Base-by-base conservation (phyloP, 1,140 invertebrate genomes). In the Sweltsa coloradensis region DNA sequence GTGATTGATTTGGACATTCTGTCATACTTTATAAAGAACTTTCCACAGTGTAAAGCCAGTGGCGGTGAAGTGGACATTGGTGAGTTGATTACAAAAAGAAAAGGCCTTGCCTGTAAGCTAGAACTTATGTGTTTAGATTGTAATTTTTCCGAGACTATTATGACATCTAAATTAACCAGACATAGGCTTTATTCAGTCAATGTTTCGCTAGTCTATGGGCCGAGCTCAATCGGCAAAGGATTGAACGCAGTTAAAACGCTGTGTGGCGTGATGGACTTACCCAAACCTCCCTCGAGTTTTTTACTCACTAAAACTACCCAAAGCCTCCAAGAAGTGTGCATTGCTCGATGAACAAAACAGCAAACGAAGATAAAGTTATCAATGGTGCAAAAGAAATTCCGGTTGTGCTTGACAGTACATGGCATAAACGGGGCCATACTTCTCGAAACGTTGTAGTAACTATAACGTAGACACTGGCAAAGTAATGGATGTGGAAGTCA, bases 401-500 rank as follows among this genome's bases (percentile, higher is more conserved):
- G 45, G 36, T 55, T 26, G 34, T 41, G 2, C n/a, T 52, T 9
- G 46, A n/a, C 34, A 45, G 53, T 11, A 11, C 21, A 39, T 16
- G 34, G 14, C 19, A 40, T 18, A 34, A 3, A 47, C 14, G 45
- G 19, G 34, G 45, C 13, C 31, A 47, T 18, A 41, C 34, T 41
- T 47, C 31, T 11, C 45, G 37, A 4, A 47, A 47, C 23, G 45
- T n/a, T 7, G 45, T 47, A n/a, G 31, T 47, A 5, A 47, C 45
- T 13, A 23, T 23, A 39, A 47, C 31, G 24, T 22, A 11, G 34
- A 19, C 3, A 39, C 22, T 11, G 34, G 50, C 18, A 49, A 50
- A 42, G 47, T 55, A 21, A 3, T 55, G 13, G 53, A 55, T 41
- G 40, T 41, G 9, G 43, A 40, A 31, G 21, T 49, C 25, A 31